Evolutionary conservation across 2,888 invertebrate species (phyloP), one percentile per base, ranked within the genome.

Genomic region (Sphaerolaimus hirsutus): DNA sequence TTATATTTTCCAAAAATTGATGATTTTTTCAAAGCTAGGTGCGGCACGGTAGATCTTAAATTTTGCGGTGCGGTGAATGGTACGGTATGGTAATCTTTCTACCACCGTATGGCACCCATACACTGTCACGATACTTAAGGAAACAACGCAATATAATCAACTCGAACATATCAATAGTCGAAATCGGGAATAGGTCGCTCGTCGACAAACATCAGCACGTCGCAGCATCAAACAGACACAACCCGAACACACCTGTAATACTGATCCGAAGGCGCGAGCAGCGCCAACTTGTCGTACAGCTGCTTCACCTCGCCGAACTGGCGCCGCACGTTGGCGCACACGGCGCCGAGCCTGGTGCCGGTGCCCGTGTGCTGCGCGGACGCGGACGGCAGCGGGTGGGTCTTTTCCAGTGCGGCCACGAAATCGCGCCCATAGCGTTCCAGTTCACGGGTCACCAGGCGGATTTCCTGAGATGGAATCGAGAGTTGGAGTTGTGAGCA

Each of bases 341-440:
- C n/a, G n/a, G n/a, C 71, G 41, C 71, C 73, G 58, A 83, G 78
- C 47, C 75, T 61, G 51, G 73, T 68, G 25, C 79, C 68, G 0
- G 77, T 76, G 45, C 55, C 57, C 19, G 55, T 50, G 52, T 63
- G 62, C 77, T 81, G 74, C 59, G 76, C 74, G 53, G 73, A 72
- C 47, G 74, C 70, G 51, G 74, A 74, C 53, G 68, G 67, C 45
- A 70, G 69, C 55, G 78, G 76, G 58, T 87, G 86, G 51, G 86
- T 81, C 23, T 77, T 72, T 69, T 84, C 83, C 27, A 86, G 67
- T 22, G 74, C 67, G 23, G 79, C 79, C n/a, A 76, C 70, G 26
- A 80, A 77, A 64, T 81, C 79, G 46, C 83, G 72, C 0, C 77
- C 74, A 50, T 73, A 69, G 56, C 79, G 78, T 55, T 84, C 83